These are phyloP conservation scores for Heliconius sara DNA, from an alignment of 2,888 invertebrate genomes.

Conservation along the genomic window DNA sequence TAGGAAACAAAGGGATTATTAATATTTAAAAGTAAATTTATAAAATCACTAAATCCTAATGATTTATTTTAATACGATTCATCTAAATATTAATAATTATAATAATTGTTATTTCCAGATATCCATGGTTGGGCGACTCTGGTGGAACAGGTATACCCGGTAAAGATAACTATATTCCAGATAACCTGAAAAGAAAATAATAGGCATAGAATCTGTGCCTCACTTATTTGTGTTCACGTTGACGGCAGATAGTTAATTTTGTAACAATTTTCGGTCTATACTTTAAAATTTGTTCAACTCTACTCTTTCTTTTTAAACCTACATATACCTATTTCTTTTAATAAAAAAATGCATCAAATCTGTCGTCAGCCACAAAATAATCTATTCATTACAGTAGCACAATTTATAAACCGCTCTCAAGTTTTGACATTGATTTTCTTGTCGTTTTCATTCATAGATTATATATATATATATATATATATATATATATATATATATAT, in stretches of 20 bases:
- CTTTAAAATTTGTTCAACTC: neutral
- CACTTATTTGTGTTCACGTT: slow-evolving; percentile 39
- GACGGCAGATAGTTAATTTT: slow-evolving; percentile 38
- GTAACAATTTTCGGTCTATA: neutral
- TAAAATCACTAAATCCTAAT: neutral
- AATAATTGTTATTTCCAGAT: slow-evolving; percentile 65
- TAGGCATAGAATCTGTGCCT: slow-evolving; percentile 58
- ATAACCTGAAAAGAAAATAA: slow-evolving; percentile 82
- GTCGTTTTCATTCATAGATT: no score
- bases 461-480: no score
- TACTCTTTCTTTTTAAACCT: neutral
- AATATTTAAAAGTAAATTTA: neutral
- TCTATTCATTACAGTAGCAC: slow-evolving; percentile 44
- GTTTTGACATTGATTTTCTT: no score
- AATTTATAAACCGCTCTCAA: slow-evolving; percentile 5
- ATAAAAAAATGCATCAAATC: slow-evolving; percentile 18
- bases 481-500: no score
- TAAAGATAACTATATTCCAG: slow-evolving; percentile 91
- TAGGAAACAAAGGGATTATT: no score
- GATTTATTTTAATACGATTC: neutral
- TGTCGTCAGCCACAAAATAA: slow-evolving; percentile 40
- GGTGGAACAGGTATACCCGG: slow-evolving; percentile 91
- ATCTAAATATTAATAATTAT: neutral
- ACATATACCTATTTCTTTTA: neutral
- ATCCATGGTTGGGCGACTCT: slow-evolving; percentile 95